These are phyloP conservation scores for Psammodynastes pulverulentus DNA, from an alignment of 2,113 vertebrate genomes.

Conservation along the genomic window DNA sequence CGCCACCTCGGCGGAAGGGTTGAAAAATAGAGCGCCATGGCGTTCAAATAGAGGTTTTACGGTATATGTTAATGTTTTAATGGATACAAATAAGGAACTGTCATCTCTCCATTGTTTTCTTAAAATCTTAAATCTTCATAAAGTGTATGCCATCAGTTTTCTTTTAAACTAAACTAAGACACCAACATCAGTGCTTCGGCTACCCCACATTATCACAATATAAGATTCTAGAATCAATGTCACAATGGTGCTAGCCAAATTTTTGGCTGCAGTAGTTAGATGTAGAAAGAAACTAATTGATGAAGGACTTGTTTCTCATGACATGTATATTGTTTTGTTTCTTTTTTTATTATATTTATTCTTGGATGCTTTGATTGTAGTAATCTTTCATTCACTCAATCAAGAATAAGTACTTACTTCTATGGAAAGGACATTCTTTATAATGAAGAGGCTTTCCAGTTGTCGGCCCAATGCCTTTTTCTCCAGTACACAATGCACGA, in stretches of 20 bases:
- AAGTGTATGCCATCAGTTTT: neutral
- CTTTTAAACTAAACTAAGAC: neutral
- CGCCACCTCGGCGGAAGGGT: too few relatives aligned
- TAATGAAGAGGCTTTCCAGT: conserved; percentile 94
- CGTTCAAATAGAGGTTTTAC: too few relatives aligned
- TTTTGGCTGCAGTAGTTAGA: neutral
- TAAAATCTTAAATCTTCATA: neutral
- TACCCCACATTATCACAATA: neutral
- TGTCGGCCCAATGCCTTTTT: conserved; percentile 84
- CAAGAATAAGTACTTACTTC: conserved; percentile 77
- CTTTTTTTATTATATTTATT: neutral
- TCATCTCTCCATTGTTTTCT: neutral
- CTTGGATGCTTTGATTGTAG: neutral
- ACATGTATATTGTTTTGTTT: neutral
- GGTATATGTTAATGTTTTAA: neutral
- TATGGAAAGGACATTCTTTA: conserved; percentile 95
- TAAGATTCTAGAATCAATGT: neutral
- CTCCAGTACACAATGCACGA: conserved; percentile 90
- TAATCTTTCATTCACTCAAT: neutral
- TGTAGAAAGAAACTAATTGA: neutral
- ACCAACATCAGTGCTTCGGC: neutral
- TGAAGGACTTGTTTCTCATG: neutral
- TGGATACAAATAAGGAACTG: neutral
- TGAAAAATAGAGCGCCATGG: too few relatives aligned
- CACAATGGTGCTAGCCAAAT: neutral